Conservation (phyloP, 2,113 vertebrate genomes). For the Desmodus rotundus region DNA sequence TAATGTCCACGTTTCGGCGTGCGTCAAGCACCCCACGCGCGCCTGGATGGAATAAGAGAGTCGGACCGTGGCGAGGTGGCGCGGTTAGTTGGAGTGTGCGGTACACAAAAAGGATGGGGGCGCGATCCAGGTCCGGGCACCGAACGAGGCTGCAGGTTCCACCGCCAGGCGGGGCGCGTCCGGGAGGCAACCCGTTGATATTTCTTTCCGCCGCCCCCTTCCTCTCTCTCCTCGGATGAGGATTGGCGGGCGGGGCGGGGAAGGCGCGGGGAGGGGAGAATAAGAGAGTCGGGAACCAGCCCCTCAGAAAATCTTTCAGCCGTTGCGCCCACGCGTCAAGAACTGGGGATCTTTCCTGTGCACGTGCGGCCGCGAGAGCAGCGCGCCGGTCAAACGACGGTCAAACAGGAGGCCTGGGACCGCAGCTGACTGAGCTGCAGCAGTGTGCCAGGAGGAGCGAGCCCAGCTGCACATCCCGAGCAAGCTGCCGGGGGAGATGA, state of each 20-base stretch:
- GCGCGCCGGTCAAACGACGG: background rate
- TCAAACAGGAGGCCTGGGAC: background rate
- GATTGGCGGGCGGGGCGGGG: too few species aligned
- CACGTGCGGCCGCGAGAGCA: background rate
- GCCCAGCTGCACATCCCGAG: background rate
- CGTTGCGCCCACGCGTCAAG: background rate
- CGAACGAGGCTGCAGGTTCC: too few species aligned
- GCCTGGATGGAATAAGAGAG: background rate
- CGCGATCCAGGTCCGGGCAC: too few species aligned
- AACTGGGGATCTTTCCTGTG: background rate
- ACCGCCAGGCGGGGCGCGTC: too few species aligned
- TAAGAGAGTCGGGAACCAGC: background rate
- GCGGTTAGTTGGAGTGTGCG: too few species aligned
- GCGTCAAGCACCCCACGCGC: background rate
- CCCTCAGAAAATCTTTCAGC: background rate
- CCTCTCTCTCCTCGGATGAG: too few species aligned
- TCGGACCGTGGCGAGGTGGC: too few species aligned
- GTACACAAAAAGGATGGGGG: too few species aligned
- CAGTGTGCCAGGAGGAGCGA: background rate
- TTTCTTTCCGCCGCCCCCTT: too few species aligned
- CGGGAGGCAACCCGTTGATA: too few species aligned
- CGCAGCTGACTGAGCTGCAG: background rate
- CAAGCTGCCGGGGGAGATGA: background rate
- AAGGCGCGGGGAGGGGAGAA: too few species aligned
- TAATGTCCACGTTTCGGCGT: background rate